Evolutionary conservation across 2,113 vertebrate genomes (phyloP).

Genomic region (Numida meleagris): DNA sequence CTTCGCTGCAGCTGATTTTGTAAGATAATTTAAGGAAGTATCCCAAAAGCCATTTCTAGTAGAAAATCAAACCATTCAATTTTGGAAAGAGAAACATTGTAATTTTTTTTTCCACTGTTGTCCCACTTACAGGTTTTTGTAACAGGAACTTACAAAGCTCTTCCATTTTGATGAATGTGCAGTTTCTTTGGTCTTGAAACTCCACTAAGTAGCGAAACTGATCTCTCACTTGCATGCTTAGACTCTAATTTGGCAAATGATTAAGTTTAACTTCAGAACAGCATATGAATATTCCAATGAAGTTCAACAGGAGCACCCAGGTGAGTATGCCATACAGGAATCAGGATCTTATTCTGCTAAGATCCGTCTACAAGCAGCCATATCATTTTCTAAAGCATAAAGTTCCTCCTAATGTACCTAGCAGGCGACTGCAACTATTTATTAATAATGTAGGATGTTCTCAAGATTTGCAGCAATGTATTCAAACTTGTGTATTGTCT

Average conservation of each 20-base stretch:
- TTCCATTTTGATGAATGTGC: not conserved
- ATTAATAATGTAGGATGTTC: not conserved
- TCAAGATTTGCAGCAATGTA: not conserved
- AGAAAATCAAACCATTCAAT: not conserved
- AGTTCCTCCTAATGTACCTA: not conserved
- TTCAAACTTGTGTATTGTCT: not conserved
- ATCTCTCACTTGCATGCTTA: not conserved
- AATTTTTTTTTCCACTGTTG: not conserved
- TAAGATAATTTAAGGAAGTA: not conserved
- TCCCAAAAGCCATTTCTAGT: not conserved
- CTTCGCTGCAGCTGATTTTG: not conserved
- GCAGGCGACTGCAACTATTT: not conserved
- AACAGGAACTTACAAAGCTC: not conserved
- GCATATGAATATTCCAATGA: not conserved
- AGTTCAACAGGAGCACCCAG: not conserved
- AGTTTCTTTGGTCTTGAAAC: not conserved
- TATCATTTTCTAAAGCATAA: not conserved
- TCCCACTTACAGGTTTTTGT: not conserved
- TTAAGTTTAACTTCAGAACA: not conserved
- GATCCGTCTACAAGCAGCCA: not conserved
- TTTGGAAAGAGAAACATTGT: not conserved
- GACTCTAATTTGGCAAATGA: not conserved
- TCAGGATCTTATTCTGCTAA: not conserved
- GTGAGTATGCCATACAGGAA: not conserved
- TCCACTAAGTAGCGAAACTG: not conserved